Base-by-base conservation (phyloP, 2,888 invertebrate genomes). In the Pseudococcus viburni region DNA sequence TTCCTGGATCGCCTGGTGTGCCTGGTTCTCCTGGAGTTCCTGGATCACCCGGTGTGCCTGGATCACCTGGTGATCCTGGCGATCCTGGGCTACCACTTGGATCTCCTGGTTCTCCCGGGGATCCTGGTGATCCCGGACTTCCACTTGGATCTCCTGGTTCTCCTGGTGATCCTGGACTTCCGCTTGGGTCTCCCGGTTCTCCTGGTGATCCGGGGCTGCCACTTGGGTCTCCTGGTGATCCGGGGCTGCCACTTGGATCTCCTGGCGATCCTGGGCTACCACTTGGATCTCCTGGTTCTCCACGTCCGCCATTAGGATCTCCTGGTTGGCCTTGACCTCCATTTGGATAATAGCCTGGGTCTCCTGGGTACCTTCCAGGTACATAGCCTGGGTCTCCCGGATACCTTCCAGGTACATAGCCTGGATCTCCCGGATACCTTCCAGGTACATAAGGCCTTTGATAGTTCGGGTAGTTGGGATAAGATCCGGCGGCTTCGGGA, bases 101-200 rank as follows among this genome's bases (percentile, higher is more conserved):
- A 39, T 86, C 39, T 84, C 89, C 89, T 46, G 89, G 89, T 33
- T 64, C 22, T 5, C 89, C 88, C 19, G 8, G 85, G 46, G 86
- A 86, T 51, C 73, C 88, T 26, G 8, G 85, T 64, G 86, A 86
- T 51, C 73, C 84, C 84, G 88, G 88, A n/a, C 80, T 83, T 46
- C 88, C 88, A 64, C 64, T 84, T 59, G 88, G 88, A 59, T 42
- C 19, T 86, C 89, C 89, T 80, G 89, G 89, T 59, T 48, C 11
- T 12, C 89, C 89, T 59, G 90, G 89, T 7, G n/a, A 42, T 88
- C 88, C 89, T 83, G 89, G 85, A 33, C 8, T 39, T 15, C 90
- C 90, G 15, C 84, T 64, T 46, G 86, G 89, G 39, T 88, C 86
- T 84, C 73, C 89, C 5, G 88, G 87, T 84, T 87, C 89, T 64